A percentile compares a stretch with the other conserved stretches of the same genome.
phyloP scores from a whole-genome alignment of 2,797 vertebrate genomes.

The Gobionotothen gibberifrons region DNA sequence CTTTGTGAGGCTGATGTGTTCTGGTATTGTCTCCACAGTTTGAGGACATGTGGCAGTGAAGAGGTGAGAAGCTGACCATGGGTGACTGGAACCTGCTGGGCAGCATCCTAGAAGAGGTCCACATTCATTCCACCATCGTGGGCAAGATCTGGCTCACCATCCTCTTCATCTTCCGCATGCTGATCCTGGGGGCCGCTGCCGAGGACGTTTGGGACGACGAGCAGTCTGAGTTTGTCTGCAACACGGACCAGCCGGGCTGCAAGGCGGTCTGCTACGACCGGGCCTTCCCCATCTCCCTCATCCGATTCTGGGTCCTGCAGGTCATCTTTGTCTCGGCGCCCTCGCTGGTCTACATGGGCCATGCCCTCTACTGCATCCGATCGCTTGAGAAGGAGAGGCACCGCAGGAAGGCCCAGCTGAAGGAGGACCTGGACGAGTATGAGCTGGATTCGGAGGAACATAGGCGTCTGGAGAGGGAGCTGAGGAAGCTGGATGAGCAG shows the following conservation, averaged over 20 bases:
- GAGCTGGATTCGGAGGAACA: constrained; percentile 85
- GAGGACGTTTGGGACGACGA: constrained; percentile 96
- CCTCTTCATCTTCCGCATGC: constrained; percentile 95
- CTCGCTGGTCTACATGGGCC: constrained; percentile 94
- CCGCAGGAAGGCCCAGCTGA: constrained; percentile 84
- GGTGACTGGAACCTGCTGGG: constrained; percentile 97
- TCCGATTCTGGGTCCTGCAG: constrained; percentile 95
- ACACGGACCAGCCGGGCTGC: constrained; percentile 95
- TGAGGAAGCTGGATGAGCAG: constrained; percentile 90
- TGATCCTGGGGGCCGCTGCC: constrained; percentile 92
- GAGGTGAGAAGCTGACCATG: constrained; percentile 84
- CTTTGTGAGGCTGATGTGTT: not conserved
- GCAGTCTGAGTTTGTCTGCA: constrained; percentile 93
- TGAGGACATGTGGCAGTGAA: constrained; percentile 84
- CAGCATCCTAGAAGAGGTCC: constrained; percentile 95
- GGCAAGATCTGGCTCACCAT: constrained; percentile 97
- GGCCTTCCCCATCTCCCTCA: constrained; percentile 94
- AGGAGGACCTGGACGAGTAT: constrained; percentile 86
- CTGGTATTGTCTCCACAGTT: constrained; percentile 56
- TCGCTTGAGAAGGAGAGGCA: constrained; percentile 91
- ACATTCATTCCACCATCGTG: constrained; percentile 94
- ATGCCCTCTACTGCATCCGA: constrained; percentile 91
- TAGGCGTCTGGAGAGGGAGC: constrained; percentile 87
- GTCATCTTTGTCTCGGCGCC: constrained; percentile 96
- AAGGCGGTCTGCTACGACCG: constrained; percentile 92